Conservation (phyloP, 2,113 vertebrate species). For the Illadopsis cleaveri region DNA sequence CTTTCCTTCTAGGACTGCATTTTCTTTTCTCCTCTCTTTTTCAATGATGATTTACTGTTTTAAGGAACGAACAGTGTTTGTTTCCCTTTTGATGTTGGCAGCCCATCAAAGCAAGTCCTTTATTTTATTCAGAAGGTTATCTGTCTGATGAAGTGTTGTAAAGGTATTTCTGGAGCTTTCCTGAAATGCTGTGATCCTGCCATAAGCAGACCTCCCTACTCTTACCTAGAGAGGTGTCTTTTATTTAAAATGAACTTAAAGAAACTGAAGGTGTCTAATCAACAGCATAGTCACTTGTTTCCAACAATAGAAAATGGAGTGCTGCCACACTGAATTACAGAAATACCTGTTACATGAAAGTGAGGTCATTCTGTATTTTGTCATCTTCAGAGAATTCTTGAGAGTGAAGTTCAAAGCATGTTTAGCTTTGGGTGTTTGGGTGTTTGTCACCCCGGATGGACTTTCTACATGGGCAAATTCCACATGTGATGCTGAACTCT, state of each 20-base stretch:
- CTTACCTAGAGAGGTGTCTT: not conserved
- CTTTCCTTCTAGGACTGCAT: not conserved
- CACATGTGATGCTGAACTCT: not conserved
- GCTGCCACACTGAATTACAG: not conserved
- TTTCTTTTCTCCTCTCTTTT: not conserved
- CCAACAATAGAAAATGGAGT: not conserved
- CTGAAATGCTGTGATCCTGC: not conserved
- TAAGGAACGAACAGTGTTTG: not conserved
- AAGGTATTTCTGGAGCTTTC: not conserved
- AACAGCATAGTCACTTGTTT: not conserved
- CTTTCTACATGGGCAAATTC: rapidly evolving
- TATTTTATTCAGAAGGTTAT: not conserved
- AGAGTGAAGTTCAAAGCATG: not conserved
- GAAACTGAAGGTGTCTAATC: not conserved
- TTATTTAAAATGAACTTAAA: not conserved
- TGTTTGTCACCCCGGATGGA: not conserved
- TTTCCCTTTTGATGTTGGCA: not conserved
- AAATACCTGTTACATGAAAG: not conserved
- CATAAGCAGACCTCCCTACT: not conserved
- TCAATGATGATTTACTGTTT: not conserved
- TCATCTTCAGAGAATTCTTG: not conserved
- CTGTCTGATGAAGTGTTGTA: not conserved
- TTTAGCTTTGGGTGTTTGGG: not conserved
- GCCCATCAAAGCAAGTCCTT: conserved; percentile 1
- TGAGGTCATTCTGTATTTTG: not conserved